Evolutionary conservation across 92 coral and sea anemone genomes (phyloP).

Genomic region (Umimayanthus kanabou): DNA sequence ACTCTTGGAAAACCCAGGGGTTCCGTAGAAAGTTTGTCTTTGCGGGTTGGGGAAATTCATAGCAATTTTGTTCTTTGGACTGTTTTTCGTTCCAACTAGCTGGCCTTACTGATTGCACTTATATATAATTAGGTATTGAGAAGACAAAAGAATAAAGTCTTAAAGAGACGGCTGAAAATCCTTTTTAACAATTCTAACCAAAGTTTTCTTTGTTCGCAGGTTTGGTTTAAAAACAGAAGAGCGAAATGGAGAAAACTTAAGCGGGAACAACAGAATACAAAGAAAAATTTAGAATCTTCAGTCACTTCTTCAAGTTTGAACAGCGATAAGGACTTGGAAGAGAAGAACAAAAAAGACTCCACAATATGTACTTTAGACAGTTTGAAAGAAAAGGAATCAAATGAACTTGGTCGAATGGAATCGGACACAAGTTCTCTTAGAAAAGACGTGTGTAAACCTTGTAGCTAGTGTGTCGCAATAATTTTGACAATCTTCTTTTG

Average conservation of each 20-base stretch:
- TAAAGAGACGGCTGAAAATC: not conserved
- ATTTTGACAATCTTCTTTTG: not conserved
- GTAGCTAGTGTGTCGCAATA: not conserved
- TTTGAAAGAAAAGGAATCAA: conserved; percentile 17
- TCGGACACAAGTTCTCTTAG: not conserved
- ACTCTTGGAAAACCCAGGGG: not conserved
- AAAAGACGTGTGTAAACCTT: not conserved
- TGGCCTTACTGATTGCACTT: not conserved
- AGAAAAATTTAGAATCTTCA: conserved; percentile 53
- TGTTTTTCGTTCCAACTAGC: not conserved
- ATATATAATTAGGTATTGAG: not conserved
- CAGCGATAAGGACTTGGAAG: conserved; percentile 9
- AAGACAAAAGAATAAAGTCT: not conserved
- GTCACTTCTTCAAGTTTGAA: conserved; percentile 5
- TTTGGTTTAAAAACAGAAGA: conserved; percentile 98
- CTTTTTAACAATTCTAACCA: not conserved
- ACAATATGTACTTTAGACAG: conserved; percentile 11
- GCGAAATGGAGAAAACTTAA: conserved; percentile 98
- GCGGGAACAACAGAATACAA: conserved; percentile 75
- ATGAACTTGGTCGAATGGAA: conserved; percentile 17
- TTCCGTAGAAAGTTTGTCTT: no score
- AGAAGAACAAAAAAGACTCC: conserved; percentile 31
- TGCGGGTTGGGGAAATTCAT: not conserved
- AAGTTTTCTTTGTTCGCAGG: conserved; percentile 48
- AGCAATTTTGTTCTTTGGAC: not conserved